These are phyloP conservation scores for Yponomeuta malinellus DNA, from an alignment of 2,888 invertebrate species.

Conservation along the genomic window DNA sequence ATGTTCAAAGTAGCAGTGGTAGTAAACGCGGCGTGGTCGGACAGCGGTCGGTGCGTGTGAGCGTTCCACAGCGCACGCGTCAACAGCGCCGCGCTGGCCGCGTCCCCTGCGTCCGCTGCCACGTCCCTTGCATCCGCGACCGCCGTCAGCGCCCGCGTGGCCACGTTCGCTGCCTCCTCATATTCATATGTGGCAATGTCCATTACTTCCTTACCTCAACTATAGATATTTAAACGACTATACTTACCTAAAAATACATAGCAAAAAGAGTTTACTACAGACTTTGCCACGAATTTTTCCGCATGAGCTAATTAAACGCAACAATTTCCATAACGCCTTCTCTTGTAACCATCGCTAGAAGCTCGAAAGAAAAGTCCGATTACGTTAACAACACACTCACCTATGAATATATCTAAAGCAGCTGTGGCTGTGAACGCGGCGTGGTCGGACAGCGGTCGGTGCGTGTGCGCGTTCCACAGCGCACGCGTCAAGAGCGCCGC, in stretches of 20 bases:
- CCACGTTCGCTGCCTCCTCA: too few species aligned
- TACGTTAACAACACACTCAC: too few species aligned
- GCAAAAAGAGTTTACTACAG: too few species aligned
- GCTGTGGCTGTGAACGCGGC: conserved; percentile 42
- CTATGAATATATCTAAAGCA: conserved; percentile 56
- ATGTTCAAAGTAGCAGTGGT: conserved; percentile 64
- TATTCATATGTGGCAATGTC: too few species aligned
- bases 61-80: conserved; percentile 45
- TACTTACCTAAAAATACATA: too few species aligned
- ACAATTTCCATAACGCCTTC: too few species aligned
- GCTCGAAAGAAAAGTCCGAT: too few species aligned
- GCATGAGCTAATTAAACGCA: too few species aligned
- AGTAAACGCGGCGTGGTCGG: conserved; percentile 34
- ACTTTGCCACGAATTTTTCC: too few species aligned
- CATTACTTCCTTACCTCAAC: too few species aligned
- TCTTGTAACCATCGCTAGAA: too few species aligned
- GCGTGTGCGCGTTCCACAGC: conserved; percentile 47
- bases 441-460: conserved; percentile 34
- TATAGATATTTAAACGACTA: too few species aligned
- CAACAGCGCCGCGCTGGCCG: conserved; percentile 39
- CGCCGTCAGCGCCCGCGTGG: conserved; percentile 19
- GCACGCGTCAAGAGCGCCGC: conserved; percentile 44
- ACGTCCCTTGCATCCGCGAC: conserved; percentile 28
- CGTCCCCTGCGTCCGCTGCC: conserved; percentile 22
- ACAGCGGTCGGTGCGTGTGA: conserved; percentile 44